phyloP scores from a whole-genome alignment of 2,797 vertebrate species.

The Sitta carolinensis region DNA sequence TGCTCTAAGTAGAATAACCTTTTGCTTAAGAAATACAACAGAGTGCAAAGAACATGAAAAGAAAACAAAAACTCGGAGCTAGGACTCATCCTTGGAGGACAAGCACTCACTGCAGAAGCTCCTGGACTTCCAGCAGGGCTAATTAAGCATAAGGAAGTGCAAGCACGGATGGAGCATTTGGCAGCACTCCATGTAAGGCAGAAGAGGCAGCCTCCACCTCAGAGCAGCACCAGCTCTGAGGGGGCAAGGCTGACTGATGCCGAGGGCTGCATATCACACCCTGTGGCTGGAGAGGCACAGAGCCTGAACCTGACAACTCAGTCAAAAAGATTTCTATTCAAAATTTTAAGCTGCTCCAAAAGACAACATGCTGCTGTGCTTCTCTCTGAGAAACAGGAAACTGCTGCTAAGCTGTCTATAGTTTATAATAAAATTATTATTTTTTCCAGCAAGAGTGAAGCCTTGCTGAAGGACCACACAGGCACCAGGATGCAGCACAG shows the following conservation, averaged over 20 bases:
- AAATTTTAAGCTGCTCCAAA: neutral
- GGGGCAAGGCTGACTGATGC: neutral
- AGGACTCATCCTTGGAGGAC: neutral
- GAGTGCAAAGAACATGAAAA: neutral
- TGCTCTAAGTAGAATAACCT: neutral
- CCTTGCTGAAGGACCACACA: neutral
- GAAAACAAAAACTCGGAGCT: neutral
- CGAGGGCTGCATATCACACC: neutral
- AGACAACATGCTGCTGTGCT: neutral
- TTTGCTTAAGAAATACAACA: neutral
- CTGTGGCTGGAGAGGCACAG: neutral
- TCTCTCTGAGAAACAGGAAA: neutral
- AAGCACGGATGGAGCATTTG: neutral
- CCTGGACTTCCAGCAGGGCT: neutral
- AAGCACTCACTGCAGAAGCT: neutral
- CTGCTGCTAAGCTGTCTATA: neutral
- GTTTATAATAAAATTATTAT: neutral
- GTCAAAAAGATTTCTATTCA: neutral
- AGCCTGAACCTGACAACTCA: neutral
- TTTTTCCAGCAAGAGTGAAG: neutral
- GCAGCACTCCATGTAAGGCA: neutral
- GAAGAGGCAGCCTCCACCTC: neutral
- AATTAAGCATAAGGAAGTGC: neutral
- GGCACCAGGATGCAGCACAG: neutral
- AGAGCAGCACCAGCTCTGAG: neutral